Base-by-base conservation (phyloP, 2,888 invertebrate genomes). In the Acleris literana region DNA sequence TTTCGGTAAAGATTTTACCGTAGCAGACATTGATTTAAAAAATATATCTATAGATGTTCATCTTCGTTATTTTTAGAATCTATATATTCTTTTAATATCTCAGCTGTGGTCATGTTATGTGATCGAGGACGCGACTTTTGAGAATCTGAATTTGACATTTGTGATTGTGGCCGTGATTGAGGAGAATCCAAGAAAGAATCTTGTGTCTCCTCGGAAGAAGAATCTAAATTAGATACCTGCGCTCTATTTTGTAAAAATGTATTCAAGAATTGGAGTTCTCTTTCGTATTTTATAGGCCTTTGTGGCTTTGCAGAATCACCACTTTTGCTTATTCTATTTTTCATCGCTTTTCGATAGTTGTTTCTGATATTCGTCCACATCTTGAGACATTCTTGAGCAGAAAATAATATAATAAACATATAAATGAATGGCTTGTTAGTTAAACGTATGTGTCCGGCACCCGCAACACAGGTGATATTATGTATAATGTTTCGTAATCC, bases 151-250 rank as follows among this genome's bases (percentile, higher is more conserved):
- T 67, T 55, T 64, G 70, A 68, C 69, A 69, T 69, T 69, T 68
- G 70, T 63, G 68, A 69, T 68, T 63, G 64, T 64, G 69, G 64
- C 62, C 63, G 68, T 69, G 69, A 68, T 69, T 68, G 62, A 69
- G 61, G 69, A 68, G 64, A 69, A 69, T 67, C 67, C 67, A 67
- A 67, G 65, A 65, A 70, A 68, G 62, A 68, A 70, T 70, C 64
- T 59, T 70, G 70, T 70, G 70, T 71, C 51, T 71, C 71, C 54
- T 71, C 69, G 59, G 71, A 69, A 71, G 71, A 69, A 63, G 71
- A 70, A 58, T 70, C 70, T 70, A 71, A 69, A 71, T 70, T 71
- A 53, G 71, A 71, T 48, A 70, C 53, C 68, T 71, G 70, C 43
- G 65, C 48, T 71, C 71, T 71, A 69, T 71, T 51, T 70, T 70